Evolutionary conservation across 2,888 invertebrate genomes (phyloP).

Genomic region (Peribatodes rhomboidaria): DNA sequence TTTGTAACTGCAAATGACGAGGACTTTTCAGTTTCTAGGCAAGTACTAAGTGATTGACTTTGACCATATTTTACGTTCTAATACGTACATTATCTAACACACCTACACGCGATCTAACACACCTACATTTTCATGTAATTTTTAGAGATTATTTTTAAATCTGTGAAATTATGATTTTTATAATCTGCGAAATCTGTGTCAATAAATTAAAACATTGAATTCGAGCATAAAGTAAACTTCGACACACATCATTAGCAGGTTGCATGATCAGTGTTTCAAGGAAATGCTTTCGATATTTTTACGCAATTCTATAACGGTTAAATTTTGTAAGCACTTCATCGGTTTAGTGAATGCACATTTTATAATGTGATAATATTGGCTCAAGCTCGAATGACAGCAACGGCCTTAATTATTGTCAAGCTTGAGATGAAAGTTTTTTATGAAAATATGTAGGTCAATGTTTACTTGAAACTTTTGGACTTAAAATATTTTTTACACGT

Average conservation of each 20-base stretch:
- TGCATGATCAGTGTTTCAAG: background rate
- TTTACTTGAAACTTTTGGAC: background rate
- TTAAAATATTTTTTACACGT: too few relatives aligned
- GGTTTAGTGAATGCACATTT: background rate
- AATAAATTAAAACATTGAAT: constrained; percentile 12
- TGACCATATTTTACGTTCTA: background rate
- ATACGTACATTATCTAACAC: too few relatives aligned
- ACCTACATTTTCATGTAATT: background rate
- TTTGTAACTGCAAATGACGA: background rate
- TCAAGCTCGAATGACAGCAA: background rate
- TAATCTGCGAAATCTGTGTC: constrained; percentile 1
- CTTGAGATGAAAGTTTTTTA: background rate
- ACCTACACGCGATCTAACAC: background rate
- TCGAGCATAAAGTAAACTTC: too few relatives aligned
- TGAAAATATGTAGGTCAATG: background rate
- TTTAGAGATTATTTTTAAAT: too few relatives aligned
- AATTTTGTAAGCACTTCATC: background rate
- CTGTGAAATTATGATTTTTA: background rate
- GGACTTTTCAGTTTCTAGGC: background rate
- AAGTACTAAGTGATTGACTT: background rate
- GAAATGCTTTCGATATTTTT: background rate
- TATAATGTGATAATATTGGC: background rate
- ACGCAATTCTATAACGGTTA: background rate
- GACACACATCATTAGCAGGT: constrained; percentile 15
- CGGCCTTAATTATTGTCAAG: background rate